Conservation (phyloP, 2,888 invertebrate species). For the Leucozona laternaria region DNA sequence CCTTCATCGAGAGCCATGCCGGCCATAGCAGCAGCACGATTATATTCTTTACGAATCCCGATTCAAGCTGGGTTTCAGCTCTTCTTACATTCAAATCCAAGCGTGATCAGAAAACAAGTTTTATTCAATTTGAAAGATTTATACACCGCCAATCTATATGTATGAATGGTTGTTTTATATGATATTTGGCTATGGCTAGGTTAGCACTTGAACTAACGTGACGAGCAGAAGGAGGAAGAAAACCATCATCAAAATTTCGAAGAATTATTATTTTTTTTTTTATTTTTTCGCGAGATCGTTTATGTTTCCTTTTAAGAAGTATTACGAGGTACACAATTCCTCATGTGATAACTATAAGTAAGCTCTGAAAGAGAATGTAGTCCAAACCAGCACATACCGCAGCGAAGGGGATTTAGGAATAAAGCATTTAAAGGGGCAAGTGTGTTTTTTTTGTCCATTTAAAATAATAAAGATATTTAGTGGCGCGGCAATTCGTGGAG, state of each 20-base stretch:
- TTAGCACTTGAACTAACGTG: slow-evolving; percentile 15
- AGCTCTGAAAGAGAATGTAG: slow-evolving; percentile 69
- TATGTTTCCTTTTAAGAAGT: slow-evolving; percentile 46
- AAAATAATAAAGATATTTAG: too few relatives aligned
- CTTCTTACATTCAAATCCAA: slow-evolving; percentile 17
- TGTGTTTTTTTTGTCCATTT: too few relatives aligned
- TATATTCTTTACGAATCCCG: slow-evolving; percentile 22
- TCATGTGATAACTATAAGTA: slow-evolving; percentile 59
- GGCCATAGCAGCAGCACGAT: slow-evolving; percentile 29
- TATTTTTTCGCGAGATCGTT: slow-evolving; percentile 40
- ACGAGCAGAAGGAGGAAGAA: slow-evolving; percentile 1
- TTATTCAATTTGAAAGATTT: slow-evolving; percentile 66
- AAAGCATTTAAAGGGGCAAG: background rate
- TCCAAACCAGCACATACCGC: slow-evolving; percentile 36
- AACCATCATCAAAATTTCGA: slow-evolving; percentile 43
- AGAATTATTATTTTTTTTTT: slow-evolving; percentile 10
- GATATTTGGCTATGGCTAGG: slow-evolving; percentile 36
- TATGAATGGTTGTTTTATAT: slow-evolving; percentile 21
- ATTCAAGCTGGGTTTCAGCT: slow-evolving; percentile 2
- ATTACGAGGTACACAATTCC: slow-evolving; percentile 40
- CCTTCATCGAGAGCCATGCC: slow-evolving; percentile 46
- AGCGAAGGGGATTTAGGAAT: background rate
- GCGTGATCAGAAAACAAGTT: slow-evolving; percentile 56
- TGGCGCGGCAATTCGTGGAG: too few relatives aligned
- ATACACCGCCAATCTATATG: slow-evolving; percentile 10